Evolutionary conservation across 2,113 vertebrate genomes (phyloP).

Genomic region (Sapayoa aenigma): DNA sequence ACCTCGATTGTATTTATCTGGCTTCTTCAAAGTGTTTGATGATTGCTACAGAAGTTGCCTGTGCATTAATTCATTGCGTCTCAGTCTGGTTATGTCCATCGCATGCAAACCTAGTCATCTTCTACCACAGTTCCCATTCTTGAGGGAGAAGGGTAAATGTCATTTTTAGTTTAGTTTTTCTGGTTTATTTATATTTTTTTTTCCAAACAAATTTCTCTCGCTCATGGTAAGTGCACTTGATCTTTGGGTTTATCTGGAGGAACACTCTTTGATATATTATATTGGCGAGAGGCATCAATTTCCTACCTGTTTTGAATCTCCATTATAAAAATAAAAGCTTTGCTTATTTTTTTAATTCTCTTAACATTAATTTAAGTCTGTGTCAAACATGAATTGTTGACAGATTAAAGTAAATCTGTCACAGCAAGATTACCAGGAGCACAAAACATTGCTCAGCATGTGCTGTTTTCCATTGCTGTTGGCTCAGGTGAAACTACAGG

Average conservation of each 20-base stretch:
- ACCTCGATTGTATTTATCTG: background rate
- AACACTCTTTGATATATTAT: background rate
- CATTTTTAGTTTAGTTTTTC: background rate
- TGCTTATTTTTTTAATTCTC: constrained; percentile 28
- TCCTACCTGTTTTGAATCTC: background rate
- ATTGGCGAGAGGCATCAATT: background rate
- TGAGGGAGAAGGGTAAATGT: background rate
- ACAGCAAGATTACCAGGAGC: background rate
- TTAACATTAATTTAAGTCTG: constrained; percentile 5
- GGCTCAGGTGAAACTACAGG: background rate
- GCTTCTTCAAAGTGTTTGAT: background rate
- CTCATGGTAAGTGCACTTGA: background rate
- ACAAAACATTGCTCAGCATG: background rate
- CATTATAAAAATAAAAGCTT: background rate
- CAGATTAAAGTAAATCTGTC: constrained; percentile 45
- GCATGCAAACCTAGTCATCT: background rate
- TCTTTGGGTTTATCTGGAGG: background rate
- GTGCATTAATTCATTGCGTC: background rate
- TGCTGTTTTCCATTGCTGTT: background rate
- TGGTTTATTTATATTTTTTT: background rate
- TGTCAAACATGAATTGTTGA: constrained; percentile 19
- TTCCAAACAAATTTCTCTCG: background rate
- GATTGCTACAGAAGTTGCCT: background rate
- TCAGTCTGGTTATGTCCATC: background rate
- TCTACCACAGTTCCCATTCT: background rate